Conservation (phyloP, 2,797 vertebrate genomes). For the Lerista edwardsae region DNA sequence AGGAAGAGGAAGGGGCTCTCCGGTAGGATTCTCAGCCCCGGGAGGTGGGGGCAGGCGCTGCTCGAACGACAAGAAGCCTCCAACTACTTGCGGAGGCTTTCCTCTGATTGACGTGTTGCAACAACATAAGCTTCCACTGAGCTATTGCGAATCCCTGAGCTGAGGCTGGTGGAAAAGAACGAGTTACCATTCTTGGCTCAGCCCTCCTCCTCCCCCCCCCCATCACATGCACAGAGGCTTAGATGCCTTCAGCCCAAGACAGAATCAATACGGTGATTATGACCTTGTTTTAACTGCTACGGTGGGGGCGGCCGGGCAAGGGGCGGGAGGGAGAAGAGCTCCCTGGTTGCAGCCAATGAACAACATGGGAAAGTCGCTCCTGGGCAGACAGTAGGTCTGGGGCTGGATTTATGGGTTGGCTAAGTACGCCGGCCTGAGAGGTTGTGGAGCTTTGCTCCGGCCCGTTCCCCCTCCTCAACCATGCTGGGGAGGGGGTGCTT, state of each 20-base stretch:
- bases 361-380: too few species aligned
- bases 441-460: too few species aligned
- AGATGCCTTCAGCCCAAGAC: background rate
- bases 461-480: too few species aligned
- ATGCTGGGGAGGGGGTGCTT: too few species aligned
- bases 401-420: background rate
- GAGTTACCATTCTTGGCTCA: accelerated
- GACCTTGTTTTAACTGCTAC: background rate
- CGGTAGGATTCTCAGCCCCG: background rate
- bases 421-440: background rate
- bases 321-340: background rate
- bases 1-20: slow-evolving; percentile 25
- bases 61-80: background rate
- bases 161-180: background rate
- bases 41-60: accelerated
- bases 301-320: background rate
- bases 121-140: background rate
- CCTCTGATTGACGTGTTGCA: background rate
- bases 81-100: background rate
- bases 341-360: background rate
- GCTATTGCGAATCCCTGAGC: accelerated
- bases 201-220: accelerated
- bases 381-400: background rate
- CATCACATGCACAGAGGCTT: background rate
- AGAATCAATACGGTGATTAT: accelerated